Evolutionary conservation across 92 coral and sea anemone species (phyloP), one percentile per base, ranked within the genome.

Genomic region (Isaurus tuberculatus): DNA sequence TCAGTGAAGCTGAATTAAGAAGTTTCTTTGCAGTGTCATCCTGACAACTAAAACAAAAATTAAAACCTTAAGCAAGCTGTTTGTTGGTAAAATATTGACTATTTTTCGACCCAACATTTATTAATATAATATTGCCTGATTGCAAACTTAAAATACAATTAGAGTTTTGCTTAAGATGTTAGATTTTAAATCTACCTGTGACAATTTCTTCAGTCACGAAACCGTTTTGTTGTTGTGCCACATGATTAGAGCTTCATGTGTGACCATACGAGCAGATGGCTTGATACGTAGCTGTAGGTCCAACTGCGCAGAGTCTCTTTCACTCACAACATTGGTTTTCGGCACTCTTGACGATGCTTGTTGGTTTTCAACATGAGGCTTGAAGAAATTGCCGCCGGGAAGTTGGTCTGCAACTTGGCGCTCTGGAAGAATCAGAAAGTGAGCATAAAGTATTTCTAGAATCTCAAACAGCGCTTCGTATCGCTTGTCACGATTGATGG

Each of bases 221-320:
- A 44, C 22, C 13, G 74, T 69, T 42, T 69, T 69, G 53, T 69
- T 36, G 53, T 69, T 69, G 22, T 14, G 20, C 53, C 74, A 69
- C 51, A 69, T 69, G 53, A 36, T 36, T 8, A 36, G 40, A n/a
- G 51, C 53, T 13, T 69, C 51, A 13, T 69, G 74, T 8, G 51
- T 36, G 53, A 70, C 74, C 74, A 70, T 70, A 13, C 30, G 55
- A 13, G 74, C 74, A 16, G 74, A 23, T 70, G 74, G 55, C 48
- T 70, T 70, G 30, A 70, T 30, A 34, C 33, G 27, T 40, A 70
- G 55, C 42, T 65, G 71, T 16, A 65, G 20, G 16, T 40, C 57
- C 28, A 70, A 13, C 17, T 70, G 75, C 16, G 75, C 75, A 20
- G 37, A 70, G 29, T 70, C 75, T 70, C 75, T 70, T 48, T 70